Base-by-base conservation (phyloP, 2,797 vertebrate genomes). In the Tokudaia tokunoshimensis region DNA sequence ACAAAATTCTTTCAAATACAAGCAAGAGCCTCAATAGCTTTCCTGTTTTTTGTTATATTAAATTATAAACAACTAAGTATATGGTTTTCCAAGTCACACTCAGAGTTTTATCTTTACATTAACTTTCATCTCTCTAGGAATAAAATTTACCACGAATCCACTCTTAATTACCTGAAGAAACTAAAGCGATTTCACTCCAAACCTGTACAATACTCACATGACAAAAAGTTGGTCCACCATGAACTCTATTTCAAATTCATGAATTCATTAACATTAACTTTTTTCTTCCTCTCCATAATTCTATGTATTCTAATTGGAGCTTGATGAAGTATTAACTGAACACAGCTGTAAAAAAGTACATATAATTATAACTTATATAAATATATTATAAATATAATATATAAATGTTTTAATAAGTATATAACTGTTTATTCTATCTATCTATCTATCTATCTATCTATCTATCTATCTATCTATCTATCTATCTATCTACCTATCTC, bases 271-370 rank as follows among this genome's bases (percentile, higher is more conserved):
- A 63, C 41, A 24, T 29, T 47, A 50, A n/a, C 8, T 6, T 6
- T 92, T 24, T 31, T 74, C 19, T 26, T 22, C 17, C 11, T 15
- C 4, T 41, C 12, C 6, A 0, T 0, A 70, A 85, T 0, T 44
- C 24, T 0, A 52, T 92, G 0, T 0, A 0, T 26, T 0, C 1
- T 22, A 0, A 0, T 55, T 0, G 37, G 26, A 0, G 22, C 70
- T 0, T 72, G 95, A 57, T 76, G 22, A 63, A 63, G 61, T 63
- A 26, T 63, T 2, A 96, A 95, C 0, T 2, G 7, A 61, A 61
- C 59, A 61, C 22, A 61, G 59, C 20, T 24, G 59, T 61, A 57
- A 61, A 57, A 61, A 61, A 61, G 24, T 61, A 61, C 4, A 61
- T 61, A 24, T 61, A 24, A 9, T 61, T 61, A 61, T 61, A 61